A percentile compares a stretch with the other conserved stretches of the same genome.
These are phyloP conservation scores for Coenonympha glycerion DNA, from an alignment of 2,888 invertebrate species.

Conservation along the genomic window DNA sequence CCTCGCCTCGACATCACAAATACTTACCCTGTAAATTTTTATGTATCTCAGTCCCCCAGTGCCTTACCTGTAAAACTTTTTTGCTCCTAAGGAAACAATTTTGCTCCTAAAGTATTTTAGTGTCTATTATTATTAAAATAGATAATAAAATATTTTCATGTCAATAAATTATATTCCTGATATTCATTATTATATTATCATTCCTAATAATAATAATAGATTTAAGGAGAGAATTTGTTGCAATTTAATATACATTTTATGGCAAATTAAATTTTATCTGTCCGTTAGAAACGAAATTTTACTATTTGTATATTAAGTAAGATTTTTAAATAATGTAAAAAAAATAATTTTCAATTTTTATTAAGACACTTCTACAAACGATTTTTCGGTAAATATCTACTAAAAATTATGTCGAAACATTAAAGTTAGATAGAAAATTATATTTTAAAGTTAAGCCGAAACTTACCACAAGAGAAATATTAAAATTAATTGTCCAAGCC, in stretches of 20 bases:
- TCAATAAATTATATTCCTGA: neutral
- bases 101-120: too few species aligned
- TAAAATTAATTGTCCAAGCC: slow-evolving; percentile 26
- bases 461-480: slow-evolving; percentile 9
- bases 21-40: neutral
- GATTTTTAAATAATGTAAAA: slow-evolving; percentile 52
- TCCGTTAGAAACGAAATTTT: slow-evolving; percentile 29
- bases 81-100: neutral
- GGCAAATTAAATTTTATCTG: slow-evolving; percentile 29
- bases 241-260: neutral
- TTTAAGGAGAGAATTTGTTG: neutral
- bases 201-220: neutral
- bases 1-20: neutral
- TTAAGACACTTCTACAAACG: slow-evolving; percentile 48
- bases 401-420: slow-evolving; percentile 28
- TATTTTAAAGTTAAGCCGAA: slow-evolving; percentile 4
- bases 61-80: slow-evolving; percentile 34
- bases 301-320: slow-evolving; percentile 22
- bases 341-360: slow-evolving; percentile 60
- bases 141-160: neutral
- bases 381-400: slow-evolving; percentile 56
- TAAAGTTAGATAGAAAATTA: neutral
- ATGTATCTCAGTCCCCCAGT: slow-evolving; percentile 30
- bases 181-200: neutral
- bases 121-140: neutral